Evolutionary conservation across 2,888 invertebrate species (phyloP).

Genomic region (Erebia aethiops): DNA sequence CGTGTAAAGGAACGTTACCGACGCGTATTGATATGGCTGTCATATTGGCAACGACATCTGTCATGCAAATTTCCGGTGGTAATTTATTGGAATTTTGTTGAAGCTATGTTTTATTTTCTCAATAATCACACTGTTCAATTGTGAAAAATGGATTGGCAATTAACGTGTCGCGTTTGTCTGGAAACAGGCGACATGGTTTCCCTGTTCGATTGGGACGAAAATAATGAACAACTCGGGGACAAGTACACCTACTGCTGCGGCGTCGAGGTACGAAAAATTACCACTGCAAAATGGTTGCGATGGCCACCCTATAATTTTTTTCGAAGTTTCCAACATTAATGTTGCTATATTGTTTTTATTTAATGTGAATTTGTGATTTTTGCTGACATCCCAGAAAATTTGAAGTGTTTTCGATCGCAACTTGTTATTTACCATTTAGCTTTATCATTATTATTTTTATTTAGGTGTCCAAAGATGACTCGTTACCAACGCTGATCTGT

Average conservation of each 20-base stretch:
- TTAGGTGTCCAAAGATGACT: slow-evolving; percentile 73
- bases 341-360: slow-evolving; percentile 76
- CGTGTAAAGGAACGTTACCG: slow-evolving; percentile 46
- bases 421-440: slow-evolving; percentile 21
- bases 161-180: slow-evolving; percentile 79
- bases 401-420: slow-evolving; percentile 38
- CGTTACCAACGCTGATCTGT: slow-evolving; percentile 77
- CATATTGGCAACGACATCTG: slow-evolving; percentile 57
- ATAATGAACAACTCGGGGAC: slow-evolving; percentile 79
- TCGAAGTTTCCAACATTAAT: slow-evolving; percentile 64
- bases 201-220: slow-evolving; percentile 81
- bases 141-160: slow-evolving; percentile 79
- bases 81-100: slow-evolving; percentile 52
- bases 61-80: slow-evolving; percentile 58
- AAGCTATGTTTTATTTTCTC: slow-evolving; percentile 47
- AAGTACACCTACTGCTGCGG: slow-evolving; percentile 78
- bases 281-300: slow-evolving; percentile 79
- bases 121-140: slow-evolving; percentile 39
- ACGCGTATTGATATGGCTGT: slow-evolving; percentile 36
- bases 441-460: slow-evolving; percentile 27
- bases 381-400: slow-evolving; percentile 72
- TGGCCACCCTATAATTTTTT: slow-evolving; percentile 80
- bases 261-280: slow-evolving; percentile 78
- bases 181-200: slow-evolving; percentile 81
- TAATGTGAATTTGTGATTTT: slow-evolving; percentile 65